phyloP scores from a whole-genome alignment of 2,888 invertebrate species.

The Gonocerus acuteangulatus region DNA sequence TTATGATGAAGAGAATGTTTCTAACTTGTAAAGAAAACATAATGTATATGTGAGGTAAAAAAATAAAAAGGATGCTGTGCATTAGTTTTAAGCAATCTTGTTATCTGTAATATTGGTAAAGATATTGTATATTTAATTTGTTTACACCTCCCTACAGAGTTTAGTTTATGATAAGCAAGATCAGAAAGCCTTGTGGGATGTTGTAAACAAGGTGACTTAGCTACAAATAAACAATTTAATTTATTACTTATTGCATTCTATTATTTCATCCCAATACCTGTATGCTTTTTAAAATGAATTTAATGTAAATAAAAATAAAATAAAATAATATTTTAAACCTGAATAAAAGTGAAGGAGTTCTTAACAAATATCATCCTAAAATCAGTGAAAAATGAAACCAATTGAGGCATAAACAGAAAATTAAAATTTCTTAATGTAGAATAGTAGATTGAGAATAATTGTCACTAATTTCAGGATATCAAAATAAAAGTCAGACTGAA shows the following conservation, averaged over 20 bases:
- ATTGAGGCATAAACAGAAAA: no score
- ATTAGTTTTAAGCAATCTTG: not conserved
- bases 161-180: not conserved
- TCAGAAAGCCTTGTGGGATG: conserved; percentile 16
- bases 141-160: conserved; percentile 18
- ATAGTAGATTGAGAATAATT: no score
- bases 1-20: no score
- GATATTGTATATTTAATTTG: not conserved
- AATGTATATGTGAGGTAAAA: not conserved
- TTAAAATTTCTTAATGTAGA: no score
- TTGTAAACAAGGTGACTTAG: conserved; percentile 5
- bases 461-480: no score
- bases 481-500: no score
- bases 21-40: no score
- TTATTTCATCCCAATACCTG: not conserved
- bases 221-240: conserved; percentile 1
- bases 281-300: not conserved
- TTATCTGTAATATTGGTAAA: not conserved
- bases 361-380: no score
- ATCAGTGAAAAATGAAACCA: no score
- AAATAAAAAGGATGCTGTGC: not conserved
- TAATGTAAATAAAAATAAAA: no score
- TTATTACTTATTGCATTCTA: not conserved
- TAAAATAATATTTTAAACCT: no score
- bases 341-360: no score